Evolutionary conservation across 2,797 vertebrate genomes (phyloP).

Genomic region (Poecilia wingei): DNA sequence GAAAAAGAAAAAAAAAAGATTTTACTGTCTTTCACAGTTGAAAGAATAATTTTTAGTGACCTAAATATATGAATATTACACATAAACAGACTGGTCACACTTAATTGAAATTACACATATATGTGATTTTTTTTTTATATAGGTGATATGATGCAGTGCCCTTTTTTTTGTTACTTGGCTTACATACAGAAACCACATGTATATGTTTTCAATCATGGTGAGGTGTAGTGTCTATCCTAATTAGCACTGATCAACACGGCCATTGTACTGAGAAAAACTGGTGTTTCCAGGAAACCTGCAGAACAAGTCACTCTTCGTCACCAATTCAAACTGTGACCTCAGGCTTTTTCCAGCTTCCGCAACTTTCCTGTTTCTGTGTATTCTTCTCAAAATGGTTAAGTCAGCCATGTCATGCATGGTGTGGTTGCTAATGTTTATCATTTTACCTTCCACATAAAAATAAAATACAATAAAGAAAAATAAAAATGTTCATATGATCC

Average conservation of each 20-base stretch:
- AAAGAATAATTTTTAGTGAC: not conserved
- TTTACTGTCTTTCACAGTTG: not conserved
- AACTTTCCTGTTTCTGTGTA: not conserved
- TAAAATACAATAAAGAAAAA: not conserved
- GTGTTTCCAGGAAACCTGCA: not conserved
- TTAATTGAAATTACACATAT: not conserved
- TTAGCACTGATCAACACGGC: not conserved
- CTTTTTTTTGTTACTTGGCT: no score
- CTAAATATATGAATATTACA: not conserved
- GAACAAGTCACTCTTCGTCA: not conserved
- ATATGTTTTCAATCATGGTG: not conserved
- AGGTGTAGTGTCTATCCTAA: not conserved
- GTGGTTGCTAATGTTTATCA: not conserved
- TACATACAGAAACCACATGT: not conserved
- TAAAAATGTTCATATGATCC: not conserved
- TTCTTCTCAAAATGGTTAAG: not conserved
- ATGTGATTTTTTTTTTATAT: no score
- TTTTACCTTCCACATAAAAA: not conserved
- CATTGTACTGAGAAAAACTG: not conserved
- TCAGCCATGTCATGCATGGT: not conserved
- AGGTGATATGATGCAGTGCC: no score
- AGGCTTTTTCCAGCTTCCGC: not conserved
- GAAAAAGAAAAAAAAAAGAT: not conserved
- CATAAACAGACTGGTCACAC: not conserved
- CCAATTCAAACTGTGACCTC: not conserved